phyloP scores from a whole-genome alignment of 2,113 vertebrate genomes.

The Melospiza georgiana region DNA sequence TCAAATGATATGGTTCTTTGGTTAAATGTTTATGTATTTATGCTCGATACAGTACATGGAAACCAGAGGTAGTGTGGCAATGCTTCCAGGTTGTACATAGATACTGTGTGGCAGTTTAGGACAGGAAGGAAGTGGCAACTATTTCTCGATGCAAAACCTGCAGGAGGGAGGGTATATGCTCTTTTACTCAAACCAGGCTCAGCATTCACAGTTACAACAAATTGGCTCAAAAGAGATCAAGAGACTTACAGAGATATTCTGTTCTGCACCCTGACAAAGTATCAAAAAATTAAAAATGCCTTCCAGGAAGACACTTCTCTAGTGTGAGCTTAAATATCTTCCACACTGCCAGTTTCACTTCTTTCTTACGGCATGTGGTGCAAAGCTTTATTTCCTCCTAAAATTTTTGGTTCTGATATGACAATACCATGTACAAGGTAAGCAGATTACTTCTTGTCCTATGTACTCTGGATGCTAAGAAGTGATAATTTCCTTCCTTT shows the following conservation, averaged over 20 bases:
- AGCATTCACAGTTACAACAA: background rate
- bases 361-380: background rate
- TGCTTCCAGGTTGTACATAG: background rate
- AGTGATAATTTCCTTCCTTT: background rate
- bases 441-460: background rate
- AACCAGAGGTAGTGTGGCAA: background rate
- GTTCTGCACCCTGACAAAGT: background rate
- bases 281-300: background rate
- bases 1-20: background rate
- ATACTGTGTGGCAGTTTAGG: background rate
- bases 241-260: background rate
- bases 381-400: background rate
- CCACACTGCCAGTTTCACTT: background rate
- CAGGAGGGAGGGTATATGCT: background rate
- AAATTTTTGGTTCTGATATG: background rate
- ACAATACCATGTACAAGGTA: background rate
- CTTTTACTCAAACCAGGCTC: background rate
- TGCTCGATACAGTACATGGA: background rate
- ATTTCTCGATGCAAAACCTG: background rate
- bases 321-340: background rate
- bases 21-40: background rate
- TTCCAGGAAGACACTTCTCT: background rate
- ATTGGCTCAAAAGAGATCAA: background rate
- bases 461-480: background rate
- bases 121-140: conserved; percentile 49